Evolutionary conservation across 2,888 invertebrate species (phyloP), one percentile per base, ranked within the genome.

Genomic region (Ectemnius continuus): DNA sequence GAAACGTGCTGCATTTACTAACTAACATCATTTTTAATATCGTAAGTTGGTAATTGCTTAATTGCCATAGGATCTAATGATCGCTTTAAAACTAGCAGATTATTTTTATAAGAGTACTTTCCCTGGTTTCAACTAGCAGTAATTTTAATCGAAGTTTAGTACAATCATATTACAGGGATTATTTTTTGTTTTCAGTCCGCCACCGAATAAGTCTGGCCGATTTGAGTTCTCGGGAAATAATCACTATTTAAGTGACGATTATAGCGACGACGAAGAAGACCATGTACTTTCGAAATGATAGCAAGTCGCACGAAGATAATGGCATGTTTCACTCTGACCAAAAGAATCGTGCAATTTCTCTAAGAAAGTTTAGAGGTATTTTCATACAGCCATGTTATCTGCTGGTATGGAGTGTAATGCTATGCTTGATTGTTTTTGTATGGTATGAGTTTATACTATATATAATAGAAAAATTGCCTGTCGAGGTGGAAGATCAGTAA

Each of bases 121-220:
- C 8, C 47, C 47, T 47, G 11, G 14, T 26, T 23, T 14, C 48
- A 4, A 8, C 63, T 16, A 63, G 8, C 23, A 6, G 26, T 52
- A 52, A 16, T 14, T n/a, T 20, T 23, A 26, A 56, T 52, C 16
- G 26, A 11, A 2, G n/a, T 26, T 5, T 26, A 8, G 13, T 11
- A 57, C 62, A 20, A n/a, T 28, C 13, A 70, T 60, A 52, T 69
- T 69, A 68, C 64, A 63, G n/a, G n/a, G n/a, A 23, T 70, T 65
- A 28, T 66, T 26, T 45, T 71, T 67, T 56, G 69, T 64, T 85
- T 90, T 47, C 88, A 92, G 92, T 86, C 92, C 92, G 67, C 92
- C 92, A 68, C 92, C 92, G 61, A 90, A 90, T 69, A 92, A 92
- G 86, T 88, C 91, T 67, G 91, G 91, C 8, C 91, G 92, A 45